These are phyloP conservation scores for Anguilla japonica DNA, from an alignment of 2,113 vertebrate genomes.

Conservation along the genomic window DNA sequence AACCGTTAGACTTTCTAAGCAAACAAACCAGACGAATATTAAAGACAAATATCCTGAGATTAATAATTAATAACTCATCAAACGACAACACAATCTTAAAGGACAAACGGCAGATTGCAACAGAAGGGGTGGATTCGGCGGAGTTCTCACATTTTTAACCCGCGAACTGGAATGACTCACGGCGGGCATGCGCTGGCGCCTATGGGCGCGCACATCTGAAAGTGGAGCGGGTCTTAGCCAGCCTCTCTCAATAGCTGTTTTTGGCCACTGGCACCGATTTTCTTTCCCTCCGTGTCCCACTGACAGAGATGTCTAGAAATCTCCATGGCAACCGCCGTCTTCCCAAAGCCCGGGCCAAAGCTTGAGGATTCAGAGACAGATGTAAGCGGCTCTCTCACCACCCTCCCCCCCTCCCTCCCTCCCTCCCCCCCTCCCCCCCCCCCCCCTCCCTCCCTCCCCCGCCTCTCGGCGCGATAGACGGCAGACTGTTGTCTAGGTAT, in stretches of 20 bases:
- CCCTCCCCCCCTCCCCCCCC: too few species aligned
- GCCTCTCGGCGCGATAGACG: background rate
- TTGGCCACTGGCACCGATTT: background rate
- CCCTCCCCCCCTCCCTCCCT: background rate
- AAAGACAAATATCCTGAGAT: background rate
- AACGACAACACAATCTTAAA: background rate
- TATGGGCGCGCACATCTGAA: background rate
- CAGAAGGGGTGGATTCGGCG: conserved; percentile 2
- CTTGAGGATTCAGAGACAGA: background rate
- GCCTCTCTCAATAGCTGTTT: background rate
- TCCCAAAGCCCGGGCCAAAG: background rate
- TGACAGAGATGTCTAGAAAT: background rate
- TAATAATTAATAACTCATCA: background rate
- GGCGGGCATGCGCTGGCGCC: background rate
- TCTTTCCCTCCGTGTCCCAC: background rate
- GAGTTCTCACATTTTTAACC: background rate
- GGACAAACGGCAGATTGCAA: background rate
- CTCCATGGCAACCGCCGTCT: conserved; percentile 1
- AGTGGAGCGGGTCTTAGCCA: background rate
- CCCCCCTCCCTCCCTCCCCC: background rate
- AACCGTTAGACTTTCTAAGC: background rate
- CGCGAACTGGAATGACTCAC: background rate
- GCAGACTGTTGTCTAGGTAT: background rate
- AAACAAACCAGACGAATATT: background rate
- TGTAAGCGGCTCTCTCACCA: background rate